phyloP scores from a whole-genome alignment of 2,888 invertebrate genomes.

The Aphrophora alni region DNA sequence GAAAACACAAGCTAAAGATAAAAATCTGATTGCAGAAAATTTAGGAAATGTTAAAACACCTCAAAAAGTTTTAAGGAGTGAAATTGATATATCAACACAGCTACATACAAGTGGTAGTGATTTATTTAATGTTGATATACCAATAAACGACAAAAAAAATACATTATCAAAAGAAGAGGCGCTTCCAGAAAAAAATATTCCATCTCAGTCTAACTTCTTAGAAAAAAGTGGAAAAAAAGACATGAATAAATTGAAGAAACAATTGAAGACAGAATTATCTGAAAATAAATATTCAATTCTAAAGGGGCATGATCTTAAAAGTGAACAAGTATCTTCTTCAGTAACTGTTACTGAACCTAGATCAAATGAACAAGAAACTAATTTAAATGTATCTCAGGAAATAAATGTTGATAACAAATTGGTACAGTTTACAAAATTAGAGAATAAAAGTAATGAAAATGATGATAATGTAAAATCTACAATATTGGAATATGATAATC shows the following conservation, averaged over 20 bases:
- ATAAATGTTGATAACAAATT: neutral
- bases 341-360: neutral
- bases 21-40: neutral
- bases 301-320: neutral
- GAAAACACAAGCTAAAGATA: neutral
- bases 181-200: neutral
- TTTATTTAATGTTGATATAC: neutral
- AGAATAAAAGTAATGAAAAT: neutral
- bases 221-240: neutral
- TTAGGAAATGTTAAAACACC: neutral
- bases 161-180: neutral
- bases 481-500: neutral
- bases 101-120: neutral
- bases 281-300: neutral
- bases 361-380: neutral
- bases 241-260: neutral
- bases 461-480: neutral
- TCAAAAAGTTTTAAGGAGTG: neutral
- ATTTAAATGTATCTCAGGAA: neutral
- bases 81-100: neutral
- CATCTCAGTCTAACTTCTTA: neutral
- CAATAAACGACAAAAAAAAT: neutral
- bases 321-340: neutral
- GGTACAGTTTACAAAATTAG: neutral
- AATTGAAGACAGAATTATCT: neutral